A percentile compares a stretch with the other conserved stretches of the same genome.
Evolutionary conservation across 2,888 invertebrate genomes (phyloP).

Genomic region (Ischnus inquisitorius): DNA sequence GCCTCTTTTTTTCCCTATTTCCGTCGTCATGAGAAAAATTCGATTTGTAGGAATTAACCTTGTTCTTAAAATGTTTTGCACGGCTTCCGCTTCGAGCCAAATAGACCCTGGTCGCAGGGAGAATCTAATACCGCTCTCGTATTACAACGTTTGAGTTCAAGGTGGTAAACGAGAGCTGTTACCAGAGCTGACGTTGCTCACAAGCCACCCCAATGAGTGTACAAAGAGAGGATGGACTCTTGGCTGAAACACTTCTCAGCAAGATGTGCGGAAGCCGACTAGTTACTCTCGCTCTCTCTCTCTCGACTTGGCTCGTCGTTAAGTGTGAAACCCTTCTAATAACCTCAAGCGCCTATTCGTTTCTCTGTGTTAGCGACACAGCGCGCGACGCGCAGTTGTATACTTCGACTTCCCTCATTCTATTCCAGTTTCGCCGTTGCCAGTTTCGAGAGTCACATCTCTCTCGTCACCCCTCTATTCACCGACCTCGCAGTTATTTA

Average conservation of each 20-base stretch:
- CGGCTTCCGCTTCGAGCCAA: neutral
- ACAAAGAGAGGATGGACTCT: constrained; percentile 12
- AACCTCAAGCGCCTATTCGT: constrained; percentile 17
- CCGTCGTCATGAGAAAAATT: neutral
- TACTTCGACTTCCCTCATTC: neutral
- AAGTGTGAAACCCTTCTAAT: constrained; percentile 30
- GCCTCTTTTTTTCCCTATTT: neutral
- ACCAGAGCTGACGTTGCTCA: constrained; percentile 3
- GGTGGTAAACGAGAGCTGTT: constrained; percentile 27
- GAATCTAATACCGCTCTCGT: neutral
- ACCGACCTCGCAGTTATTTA: constrained; percentile 25
- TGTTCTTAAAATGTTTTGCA: neutral
- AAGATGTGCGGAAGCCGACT: constrained; percentile 6
- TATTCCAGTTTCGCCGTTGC: neutral
- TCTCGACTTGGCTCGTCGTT: constrained; percentile 25
- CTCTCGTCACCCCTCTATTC: neutral
- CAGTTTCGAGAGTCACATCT: constrained; percentile 7
- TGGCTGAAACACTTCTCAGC: constrained; percentile 20
- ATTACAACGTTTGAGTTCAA: constrained; percentile 9
- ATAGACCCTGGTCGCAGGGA: neutral
- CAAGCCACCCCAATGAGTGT: constrained; percentile 10
- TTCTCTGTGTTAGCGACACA: neutral
- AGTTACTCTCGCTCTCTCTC: neutral
- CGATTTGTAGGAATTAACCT: neutral
- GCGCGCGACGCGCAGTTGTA: neutral